A percentile compares a stretch with the other conserved stretches of the same genome.
Conservation (phyloP, 2,113 vertebrate species). For the Sphyrna mokarran region DNA sequence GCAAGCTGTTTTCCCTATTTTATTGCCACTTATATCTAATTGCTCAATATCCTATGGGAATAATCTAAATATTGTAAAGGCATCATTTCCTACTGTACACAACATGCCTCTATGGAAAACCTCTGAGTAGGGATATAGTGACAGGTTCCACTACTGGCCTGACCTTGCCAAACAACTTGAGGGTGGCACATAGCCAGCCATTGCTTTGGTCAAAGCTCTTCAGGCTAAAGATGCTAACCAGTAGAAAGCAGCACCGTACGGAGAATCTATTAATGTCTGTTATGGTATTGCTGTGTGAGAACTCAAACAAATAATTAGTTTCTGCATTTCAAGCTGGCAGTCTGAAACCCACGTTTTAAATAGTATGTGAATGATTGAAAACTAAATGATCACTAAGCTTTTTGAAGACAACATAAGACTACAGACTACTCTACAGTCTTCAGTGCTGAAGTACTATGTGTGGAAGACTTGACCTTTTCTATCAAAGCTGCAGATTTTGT, state of each 20-base stretch:
- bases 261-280: constrained; percentile 9
- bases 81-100: neutral
- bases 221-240: neutral
- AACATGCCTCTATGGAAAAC: neutral
- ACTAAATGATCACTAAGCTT: neutral
- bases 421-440: neutral
- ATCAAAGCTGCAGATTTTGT: neutral
- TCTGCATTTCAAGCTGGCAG: neutral
- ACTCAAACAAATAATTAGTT: constrained; percentile 1
- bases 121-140: neutral
- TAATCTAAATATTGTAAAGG: neutral
- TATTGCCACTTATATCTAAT: neutral
- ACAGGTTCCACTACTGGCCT: neutral
- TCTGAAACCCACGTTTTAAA: neutral
- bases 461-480: neutral
- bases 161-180: neutral
- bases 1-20: neutral
- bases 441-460: neutral
- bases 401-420: neutral
- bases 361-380: neutral
- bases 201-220: neutral
- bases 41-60: neutral
- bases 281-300: neutral
- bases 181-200: neutral
- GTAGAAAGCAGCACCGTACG: neutral